These are phyloP conservation scores for Cirrhinus molitorella DNA, from an alignment of 2,797 vertebrate genomes.

Conservation along the genomic window DNA sequence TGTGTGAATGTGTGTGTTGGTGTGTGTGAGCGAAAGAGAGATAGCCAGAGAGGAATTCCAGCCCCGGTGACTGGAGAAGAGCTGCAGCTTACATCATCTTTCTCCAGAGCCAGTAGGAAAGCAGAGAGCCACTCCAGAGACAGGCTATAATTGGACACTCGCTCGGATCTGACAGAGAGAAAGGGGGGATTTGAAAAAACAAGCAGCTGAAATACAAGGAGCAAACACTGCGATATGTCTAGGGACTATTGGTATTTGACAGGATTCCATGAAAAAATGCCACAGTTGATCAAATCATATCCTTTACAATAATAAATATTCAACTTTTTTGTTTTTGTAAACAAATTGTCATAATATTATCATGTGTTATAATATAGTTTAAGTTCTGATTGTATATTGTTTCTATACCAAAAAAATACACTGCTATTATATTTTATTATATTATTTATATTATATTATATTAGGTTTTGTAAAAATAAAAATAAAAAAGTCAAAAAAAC, in stretches of 20 bases:
- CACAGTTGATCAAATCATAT: background rate
- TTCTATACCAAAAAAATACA: background rate
- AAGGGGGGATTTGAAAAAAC: background rate
- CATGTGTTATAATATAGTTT: no score
- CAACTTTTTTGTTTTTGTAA: background rate
- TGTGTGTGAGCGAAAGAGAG: constrained; percentile 15
- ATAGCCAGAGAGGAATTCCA: constrained; percentile 51
- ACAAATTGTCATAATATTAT: background rate
- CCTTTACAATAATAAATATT: background rate
- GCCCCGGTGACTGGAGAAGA: constrained; percentile 44
- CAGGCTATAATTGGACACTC: constrained; percentile 43
- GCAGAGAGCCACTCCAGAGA: constrained; percentile 11
- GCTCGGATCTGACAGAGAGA: background rate
- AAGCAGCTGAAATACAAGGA: background rate
- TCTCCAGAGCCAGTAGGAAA: constrained; percentile 50
- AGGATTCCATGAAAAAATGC: no score
- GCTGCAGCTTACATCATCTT: constrained; percentile 58
- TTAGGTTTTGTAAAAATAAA: no score
- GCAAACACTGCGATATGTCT: background rate
- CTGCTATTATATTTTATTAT: background rate
- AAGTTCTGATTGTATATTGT: background rate
- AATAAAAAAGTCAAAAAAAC: no score
- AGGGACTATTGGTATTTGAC: background rate
- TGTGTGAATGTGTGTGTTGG: constrained; percentile 33
- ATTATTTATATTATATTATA: background rate